These are phyloP conservation scores for Oreochromis spilurus DNA, from an alignment of 2,113 vertebrate species.

Conservation along the genomic window DNA sequence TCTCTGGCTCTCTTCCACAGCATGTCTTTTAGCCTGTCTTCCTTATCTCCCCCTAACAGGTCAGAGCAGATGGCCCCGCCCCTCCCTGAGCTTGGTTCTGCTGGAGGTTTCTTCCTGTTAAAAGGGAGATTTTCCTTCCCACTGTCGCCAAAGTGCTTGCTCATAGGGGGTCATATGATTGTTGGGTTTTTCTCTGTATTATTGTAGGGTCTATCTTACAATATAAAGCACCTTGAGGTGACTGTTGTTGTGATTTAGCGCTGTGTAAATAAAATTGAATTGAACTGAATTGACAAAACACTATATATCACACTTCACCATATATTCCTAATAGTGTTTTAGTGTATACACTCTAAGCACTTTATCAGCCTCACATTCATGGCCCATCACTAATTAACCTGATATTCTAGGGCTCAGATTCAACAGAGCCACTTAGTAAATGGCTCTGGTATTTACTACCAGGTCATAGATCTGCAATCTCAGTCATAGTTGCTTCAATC, in stretches of 20 bases:
- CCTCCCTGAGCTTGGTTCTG: not conserved
- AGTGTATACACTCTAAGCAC: not conserved
- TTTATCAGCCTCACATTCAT: not conserved
- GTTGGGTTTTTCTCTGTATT: not conserved
- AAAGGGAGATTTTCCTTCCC: not conserved
- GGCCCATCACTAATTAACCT: not conserved
- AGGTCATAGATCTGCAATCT: not conserved
- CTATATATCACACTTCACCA: not conserved
- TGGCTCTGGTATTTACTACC: not conserved
- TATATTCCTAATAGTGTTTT: not conserved
- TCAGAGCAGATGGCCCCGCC: fast-evolving
- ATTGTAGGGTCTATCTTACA: not conserved
- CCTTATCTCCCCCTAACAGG: not conserved
- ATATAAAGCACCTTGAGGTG: not conserved
- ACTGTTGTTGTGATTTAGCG: not conserved
- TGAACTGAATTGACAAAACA: not conserved
- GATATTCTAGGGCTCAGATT: not conserved
- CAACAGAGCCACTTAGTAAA: not conserved
- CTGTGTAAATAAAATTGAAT: not conserved
- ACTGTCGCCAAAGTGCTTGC: not conserved
- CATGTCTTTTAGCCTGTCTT: not conserved
- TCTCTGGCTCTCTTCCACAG: not conserved
- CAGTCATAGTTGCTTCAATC: not conserved
- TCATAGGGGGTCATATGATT: not conserved
- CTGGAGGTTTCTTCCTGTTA: too few relatives aligned